Conservation (phyloP, 2,797 vertebrate species). For the Coracias cyanogaster region DNA sequence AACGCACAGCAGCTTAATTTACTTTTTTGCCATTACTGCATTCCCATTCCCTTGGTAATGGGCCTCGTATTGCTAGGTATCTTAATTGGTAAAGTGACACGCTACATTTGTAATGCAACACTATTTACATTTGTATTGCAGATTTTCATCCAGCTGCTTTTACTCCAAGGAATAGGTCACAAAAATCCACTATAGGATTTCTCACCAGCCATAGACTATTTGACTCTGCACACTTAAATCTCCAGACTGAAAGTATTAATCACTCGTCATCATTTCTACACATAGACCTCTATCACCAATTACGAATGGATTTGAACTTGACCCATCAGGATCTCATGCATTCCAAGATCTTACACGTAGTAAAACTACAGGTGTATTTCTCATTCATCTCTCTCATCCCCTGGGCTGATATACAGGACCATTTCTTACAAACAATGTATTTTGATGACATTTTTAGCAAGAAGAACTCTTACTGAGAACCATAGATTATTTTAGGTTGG, state of each 20-base stretch:
- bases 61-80: not conserved
- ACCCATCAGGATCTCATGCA: not conserved
- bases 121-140: not conserved
- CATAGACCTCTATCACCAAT: not conserved
- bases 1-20: not conserved
- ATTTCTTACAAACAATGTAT: not conserved
- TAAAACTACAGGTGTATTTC: not conserved
- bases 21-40: not conserved
- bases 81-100: not conserved
- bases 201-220: not conserved
- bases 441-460: not conserved
- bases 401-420: not conserved
- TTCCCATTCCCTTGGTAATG: not conserved
- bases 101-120: not conserved
- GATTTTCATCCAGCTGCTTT: not conserved
- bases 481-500: not conserved
- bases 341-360: not conserved
- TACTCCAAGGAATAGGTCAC: not conserved
- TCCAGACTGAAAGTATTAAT: not conserved
- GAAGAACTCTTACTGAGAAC: not conserved
- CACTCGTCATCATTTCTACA: not conserved
- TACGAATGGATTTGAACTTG: not conserved
- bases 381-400: not conserved
- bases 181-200: not conserved
- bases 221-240: not conserved